These are phyloP conservation scores for Amiota communis DNA, from an alignment of 2,888 invertebrate species.

Conservation along the genomic window DNA sequence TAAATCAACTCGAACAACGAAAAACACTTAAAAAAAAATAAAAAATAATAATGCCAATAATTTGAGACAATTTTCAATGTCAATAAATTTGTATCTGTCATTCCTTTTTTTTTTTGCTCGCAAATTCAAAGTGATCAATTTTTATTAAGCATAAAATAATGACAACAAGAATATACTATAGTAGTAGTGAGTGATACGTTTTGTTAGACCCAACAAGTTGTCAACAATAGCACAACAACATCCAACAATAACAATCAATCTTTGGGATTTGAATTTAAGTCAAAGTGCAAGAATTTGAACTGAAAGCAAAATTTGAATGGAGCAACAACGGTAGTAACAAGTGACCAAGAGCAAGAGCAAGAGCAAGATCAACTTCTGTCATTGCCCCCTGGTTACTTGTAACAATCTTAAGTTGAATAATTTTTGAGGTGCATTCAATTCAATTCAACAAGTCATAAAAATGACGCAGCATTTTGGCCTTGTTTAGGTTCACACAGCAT, in stretches of 20 bases:
- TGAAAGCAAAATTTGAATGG: constrained; percentile 22
- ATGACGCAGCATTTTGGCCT: constrained; percentile 2
- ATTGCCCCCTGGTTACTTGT: too few species aligned
- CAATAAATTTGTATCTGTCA: constrained; percentile 40
- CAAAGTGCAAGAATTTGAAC: constrained; percentile 65
- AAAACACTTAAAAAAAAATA: neutral
- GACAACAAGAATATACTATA: constrained; percentile 30
- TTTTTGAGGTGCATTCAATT: too few species aligned
- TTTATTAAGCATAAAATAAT: constrained; percentile 50
- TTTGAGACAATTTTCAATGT: constrained; percentile 53
- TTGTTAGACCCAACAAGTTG: too few species aligned
- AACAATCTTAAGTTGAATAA: too few species aligned
- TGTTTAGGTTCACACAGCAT: too few species aligned
- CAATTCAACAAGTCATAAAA: neutral
- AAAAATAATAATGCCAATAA: constrained; percentile 1
- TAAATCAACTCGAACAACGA: constrained; percentile 10
- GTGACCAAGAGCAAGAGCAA: neutral
- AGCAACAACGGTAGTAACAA: neutral
- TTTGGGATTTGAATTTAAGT: constrained; percentile 36
- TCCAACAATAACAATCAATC: neutral
- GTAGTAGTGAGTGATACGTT: too few species aligned
- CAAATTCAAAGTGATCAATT: constrained; percentile 52
- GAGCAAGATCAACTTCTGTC: too few species aligned
- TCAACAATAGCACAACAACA: neutral
- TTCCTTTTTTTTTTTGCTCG: neutral